Evolutionary conservation across 2,113 vertebrate genomes (phyloP).

Genomic region (Anguilla rostrata): DNA sequence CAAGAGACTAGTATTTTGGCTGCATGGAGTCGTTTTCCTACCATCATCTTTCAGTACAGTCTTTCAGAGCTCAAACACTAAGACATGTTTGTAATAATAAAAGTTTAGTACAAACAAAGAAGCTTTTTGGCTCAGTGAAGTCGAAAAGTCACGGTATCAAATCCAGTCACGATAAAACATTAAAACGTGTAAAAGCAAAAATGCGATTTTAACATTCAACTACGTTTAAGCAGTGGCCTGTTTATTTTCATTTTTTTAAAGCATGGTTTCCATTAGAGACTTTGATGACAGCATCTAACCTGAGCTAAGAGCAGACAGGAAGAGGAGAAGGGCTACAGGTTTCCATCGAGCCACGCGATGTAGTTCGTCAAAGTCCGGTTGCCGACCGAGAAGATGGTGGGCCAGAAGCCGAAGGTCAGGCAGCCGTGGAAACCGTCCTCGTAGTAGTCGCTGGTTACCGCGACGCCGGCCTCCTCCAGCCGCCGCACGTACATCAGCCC

Average conservation of each 20-base stretch:
- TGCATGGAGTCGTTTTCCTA: too few species aligned
- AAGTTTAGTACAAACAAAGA: background rate
- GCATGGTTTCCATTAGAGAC: background rate
- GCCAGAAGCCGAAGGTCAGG: conserved; percentile 82
- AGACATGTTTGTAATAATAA: background rate
- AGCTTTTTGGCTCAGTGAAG: background rate
- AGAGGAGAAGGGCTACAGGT: conserved; percentile 68
- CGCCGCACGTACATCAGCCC: conserved; percentile 87
- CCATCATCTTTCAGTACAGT: background rate
- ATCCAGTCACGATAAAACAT: background rate
- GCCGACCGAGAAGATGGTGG: conserved; percentile 78
- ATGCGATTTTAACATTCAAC: background rate
- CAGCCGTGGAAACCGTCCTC: conserved; percentile 89
- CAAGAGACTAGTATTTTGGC: too few species aligned
- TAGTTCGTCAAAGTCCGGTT: conserved; percentile 74
- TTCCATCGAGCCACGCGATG: conserved; percentile 83
- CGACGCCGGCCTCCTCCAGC: conserved; percentile 77
- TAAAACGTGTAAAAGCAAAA: background rate
- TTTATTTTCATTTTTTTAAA: background rate
- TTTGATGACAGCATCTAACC: background rate
- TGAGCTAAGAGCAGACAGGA: background rate
- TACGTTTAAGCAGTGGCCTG: background rate
- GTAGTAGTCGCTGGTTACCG: conserved; percentile 80
- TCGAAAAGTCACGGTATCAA: too few species aligned
- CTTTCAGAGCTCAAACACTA: background rate